phyloP scores from a whole-genome alignment of 2,113 vertebrate species.

The Microcebus ravelobensis region DNA sequence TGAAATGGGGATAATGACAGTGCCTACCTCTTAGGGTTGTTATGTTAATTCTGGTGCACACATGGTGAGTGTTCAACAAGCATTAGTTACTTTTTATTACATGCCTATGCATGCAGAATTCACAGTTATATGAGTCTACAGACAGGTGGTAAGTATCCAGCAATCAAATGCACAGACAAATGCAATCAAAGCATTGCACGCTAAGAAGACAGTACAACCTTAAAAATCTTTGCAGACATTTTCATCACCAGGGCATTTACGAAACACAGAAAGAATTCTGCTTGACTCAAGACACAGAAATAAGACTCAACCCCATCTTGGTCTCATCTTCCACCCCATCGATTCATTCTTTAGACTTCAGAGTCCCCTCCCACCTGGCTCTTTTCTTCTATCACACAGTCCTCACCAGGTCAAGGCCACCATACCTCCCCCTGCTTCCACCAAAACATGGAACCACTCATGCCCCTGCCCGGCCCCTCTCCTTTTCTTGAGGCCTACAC shows the following conservation, averaged over 20 bases:
- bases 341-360: not conserved
- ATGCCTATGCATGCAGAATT: not conserved
- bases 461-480: no score
- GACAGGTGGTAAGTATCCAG: not conserved
- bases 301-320: not conserved
- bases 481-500: not conserved
- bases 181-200: not conserved
- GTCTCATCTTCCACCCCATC: not conserved
- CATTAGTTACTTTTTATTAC: not conserved
- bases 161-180: not conserved
- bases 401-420: not conserved
- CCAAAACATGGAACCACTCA: not conserved
- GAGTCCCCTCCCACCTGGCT: not conserved
- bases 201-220: not conserved
- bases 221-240: not conserved
- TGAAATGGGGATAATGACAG: not conserved
- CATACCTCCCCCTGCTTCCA: fast-evolving
- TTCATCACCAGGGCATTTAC: not conserved
- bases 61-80: not conserved
- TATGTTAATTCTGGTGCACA: not conserved
- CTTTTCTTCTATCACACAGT: not conserved
- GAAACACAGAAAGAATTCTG: not conserved
- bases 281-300: not conserved
- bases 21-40: not conserved
- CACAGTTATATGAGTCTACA: not conserved